Evolutionary conservation across 2,797 vertebrate genomes (phyloP).

Genomic region (Coilia nasus): DNA sequence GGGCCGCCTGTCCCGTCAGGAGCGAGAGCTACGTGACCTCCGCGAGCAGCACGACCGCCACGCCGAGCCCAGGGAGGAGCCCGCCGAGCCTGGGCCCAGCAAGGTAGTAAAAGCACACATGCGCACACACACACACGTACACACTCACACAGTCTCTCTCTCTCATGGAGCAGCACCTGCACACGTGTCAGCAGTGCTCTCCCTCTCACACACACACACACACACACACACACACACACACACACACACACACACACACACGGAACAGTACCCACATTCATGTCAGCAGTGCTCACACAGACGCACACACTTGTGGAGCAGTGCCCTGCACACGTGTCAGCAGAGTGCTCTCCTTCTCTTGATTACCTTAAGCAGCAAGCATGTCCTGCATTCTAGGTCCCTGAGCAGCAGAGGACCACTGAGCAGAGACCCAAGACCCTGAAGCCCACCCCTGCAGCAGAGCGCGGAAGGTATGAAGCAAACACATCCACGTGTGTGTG

Average conservation of each 20-base stretch:
- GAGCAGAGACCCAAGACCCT: constrained; percentile 89
- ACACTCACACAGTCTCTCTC: not conserved
- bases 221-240: constrained; percentile 17
- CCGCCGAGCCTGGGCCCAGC: constrained; percentile 81
- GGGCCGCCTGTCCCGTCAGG: constrained; percentile 89
- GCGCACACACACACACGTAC: constrained; percentile 6
- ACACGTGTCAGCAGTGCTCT: too few species aligned
- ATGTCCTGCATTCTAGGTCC: constrained; percentile 71
- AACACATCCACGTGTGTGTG: not conserved
- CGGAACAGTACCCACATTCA: too few species aligned
- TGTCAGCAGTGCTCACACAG: too few species aligned
- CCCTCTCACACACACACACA: not conserved
- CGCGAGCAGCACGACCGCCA: constrained; percentile 94
- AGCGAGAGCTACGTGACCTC: constrained; percentile 86
- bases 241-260: too few species aligned
- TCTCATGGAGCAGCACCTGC: not conserved
- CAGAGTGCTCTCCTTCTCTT: too few species aligned
- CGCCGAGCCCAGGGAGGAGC: constrained; percentile 88
- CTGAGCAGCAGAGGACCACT: constrained; percentile 88
- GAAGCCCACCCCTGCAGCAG: constrained; percentile 90
- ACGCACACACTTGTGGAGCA: too few species aligned
- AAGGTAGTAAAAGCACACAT: constrained; percentile 75
- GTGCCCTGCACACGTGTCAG: too few species aligned
- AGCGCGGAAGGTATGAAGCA: constrained; percentile 89
- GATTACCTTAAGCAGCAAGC: not conserved